Percentiles rank a stretch among this genome's conserved stretches.
These are phyloP conservation scores for Spheniscus humboldti DNA, from an alignment of 2,797 vertebrate genomes.

Conservation along the genomic window DNA sequence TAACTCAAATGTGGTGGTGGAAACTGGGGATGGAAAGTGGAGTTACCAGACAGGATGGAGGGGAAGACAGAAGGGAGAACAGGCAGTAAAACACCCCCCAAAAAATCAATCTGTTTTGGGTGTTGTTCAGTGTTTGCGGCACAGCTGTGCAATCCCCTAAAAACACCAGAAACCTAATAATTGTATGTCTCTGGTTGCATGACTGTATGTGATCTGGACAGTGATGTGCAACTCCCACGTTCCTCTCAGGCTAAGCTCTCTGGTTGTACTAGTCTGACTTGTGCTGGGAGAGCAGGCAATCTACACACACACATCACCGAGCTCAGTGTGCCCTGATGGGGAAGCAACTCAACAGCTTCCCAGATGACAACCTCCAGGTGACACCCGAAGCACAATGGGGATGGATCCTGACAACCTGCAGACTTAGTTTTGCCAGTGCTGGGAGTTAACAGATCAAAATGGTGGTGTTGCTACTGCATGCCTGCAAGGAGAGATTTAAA, in stretches of 20 bases:
- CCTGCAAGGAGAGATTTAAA: not conserved
- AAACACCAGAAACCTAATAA: not conserved
- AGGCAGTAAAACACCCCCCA: not conserved
- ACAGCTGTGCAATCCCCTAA: not conserved
- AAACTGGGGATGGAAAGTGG: not conserved
- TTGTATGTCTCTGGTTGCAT: not conserved
- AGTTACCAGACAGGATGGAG: not conserved
- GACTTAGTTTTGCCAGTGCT: not conserved
- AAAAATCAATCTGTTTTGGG: not conserved
- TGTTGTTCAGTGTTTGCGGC: not conserved
- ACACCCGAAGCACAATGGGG: not conserved
- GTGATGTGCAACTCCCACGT: not conserved
- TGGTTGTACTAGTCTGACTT: not conserved
- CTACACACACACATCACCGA: too few species aligned
- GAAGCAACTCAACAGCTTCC: not conserved
- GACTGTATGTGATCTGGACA: not conserved
- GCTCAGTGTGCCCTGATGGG: accelerated
- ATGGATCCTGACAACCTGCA: not conserved
- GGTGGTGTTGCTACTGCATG: not conserved
- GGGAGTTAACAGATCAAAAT: not conserved
- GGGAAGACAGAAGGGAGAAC: not conserved
- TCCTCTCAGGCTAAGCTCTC: not conserved
- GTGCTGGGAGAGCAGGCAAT: not conserved
- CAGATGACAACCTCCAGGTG: not conserved
- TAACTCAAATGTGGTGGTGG: not conserved